These are phyloP conservation scores for Sandelia bainsii DNA, from an alignment of 2,797 vertebrate species.

Conservation along the genomic window DNA sequence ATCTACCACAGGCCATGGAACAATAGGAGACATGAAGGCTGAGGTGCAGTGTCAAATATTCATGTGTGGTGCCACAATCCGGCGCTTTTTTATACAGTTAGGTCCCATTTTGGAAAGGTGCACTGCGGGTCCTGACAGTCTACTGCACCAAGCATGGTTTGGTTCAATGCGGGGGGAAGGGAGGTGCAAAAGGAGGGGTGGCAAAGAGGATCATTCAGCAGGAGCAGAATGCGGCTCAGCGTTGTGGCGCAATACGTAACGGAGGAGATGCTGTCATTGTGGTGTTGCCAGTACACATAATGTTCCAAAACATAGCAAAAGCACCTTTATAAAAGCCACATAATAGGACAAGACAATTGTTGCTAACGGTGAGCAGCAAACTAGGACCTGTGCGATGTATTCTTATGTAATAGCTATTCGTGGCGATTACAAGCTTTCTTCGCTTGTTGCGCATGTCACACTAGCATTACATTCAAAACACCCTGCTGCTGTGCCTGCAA, in stretches of 20 bases:
- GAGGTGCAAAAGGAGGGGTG: slow-evolving; percentile 60
- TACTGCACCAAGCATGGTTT: slow-evolving; percentile 85
- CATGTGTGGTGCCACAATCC: slow-evolving; percentile 29
- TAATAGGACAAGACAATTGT: neutral
- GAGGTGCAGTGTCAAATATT: slow-evolving; percentile 20
- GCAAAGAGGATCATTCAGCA: slow-evolving; percentile 75
- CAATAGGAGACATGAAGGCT: slow-evolving; percentile 17
- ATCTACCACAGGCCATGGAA: slow-evolving; percentile 12
- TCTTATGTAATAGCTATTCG: slow-evolving; percentile 56
- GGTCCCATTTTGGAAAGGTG: slow-evolving; percentile 68
- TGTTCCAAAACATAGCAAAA: slow-evolving; percentile 10
- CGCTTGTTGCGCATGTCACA: slow-evolving; percentile 73
- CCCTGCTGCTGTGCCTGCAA: slow-evolving; percentile 14
- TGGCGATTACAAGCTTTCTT: slow-evolving; percentile 29
- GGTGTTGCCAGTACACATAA: neutral
- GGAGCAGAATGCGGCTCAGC: slow-evolving; percentile 80
- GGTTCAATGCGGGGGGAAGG: slow-evolving; percentile 82
- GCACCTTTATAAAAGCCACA: neutral
- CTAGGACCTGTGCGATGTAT: slow-evolving; percentile 21
- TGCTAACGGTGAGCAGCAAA: neutral
- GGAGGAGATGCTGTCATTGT: slow-evolving; percentile 49
- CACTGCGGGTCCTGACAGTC: slow-evolving; percentile 82
- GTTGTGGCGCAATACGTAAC: slow-evolving; percentile 75
- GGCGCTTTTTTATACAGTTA: slow-evolving; percentile 1
- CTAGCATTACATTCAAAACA: slow-evolving; percentile 26